Conservation (phyloP, 1,140 invertebrate species). For the Drosophila sp. region DNA sequence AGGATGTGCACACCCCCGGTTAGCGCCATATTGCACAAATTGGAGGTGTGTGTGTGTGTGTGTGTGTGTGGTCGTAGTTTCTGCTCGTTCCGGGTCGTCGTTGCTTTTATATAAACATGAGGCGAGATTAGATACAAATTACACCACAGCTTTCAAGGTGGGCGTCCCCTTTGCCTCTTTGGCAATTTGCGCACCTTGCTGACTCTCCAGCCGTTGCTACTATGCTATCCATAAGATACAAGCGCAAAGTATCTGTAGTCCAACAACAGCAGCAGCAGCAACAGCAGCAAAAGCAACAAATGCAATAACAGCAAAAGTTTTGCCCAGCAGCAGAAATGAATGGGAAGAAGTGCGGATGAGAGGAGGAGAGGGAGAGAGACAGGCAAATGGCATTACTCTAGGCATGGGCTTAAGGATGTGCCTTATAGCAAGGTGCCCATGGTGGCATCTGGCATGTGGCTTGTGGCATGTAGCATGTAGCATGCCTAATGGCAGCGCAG, state of each 20-base stretch:
- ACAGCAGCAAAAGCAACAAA: slow-evolving; percentile 60
- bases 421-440: background rate
- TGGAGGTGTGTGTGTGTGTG: slow-evolving; percentile 38
- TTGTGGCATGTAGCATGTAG: slow-evolving; percentile 5
- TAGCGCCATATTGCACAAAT: slow-evolving; percentile 75
- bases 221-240: slow-evolving; percentile 77
- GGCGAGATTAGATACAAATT: slow-evolving; percentile 82
- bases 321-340: slow-evolving; percentile 1
- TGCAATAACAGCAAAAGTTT: slow-evolving; percentile 78
- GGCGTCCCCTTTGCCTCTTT: slow-evolving; percentile 35
- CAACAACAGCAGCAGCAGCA: slow-evolving; percentile 65
- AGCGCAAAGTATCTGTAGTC: slow-evolving; percentile 65
- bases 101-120: slow-evolving; percentile 83
- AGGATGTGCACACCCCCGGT: slow-evolving; percentile 41
- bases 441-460: background rate
- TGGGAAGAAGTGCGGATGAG: slow-evolving; percentile 4
- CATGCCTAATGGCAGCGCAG: slow-evolving; percentile 51
- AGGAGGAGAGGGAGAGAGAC: slow-evolving; percentile 26
- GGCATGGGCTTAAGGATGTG: slow-evolving; percentile 9
- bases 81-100: slow-evolving; percentile 42
- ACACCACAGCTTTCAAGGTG: slow-evolving; percentile 78
- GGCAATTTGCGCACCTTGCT: slow-evolving; percentile 76
- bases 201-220: slow-evolving; percentile 29
- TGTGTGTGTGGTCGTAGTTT: slow-evolving; percentile 33
- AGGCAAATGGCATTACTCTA: slow-evolving; percentile 55